These are phyloP conservation scores for Saturnia pavonia DNA, from an alignment of 2,888 invertebrate genomes.

Conservation along the genomic window DNA sequence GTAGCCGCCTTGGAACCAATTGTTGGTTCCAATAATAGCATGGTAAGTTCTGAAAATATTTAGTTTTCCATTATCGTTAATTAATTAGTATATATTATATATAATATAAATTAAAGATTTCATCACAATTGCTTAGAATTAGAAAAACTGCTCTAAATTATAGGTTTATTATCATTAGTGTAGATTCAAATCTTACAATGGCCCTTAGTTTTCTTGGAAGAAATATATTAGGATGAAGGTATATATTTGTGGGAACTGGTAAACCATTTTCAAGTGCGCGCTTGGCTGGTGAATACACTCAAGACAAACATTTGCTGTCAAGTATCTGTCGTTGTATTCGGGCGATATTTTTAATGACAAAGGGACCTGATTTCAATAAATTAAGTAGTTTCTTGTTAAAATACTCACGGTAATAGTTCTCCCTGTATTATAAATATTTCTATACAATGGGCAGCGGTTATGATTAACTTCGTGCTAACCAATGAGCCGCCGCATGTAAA, in stretches of 20 bases:
- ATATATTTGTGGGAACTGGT: too few relatives aligned
- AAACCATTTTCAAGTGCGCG: too few relatives aligned
- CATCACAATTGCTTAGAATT: too few relatives aligned
- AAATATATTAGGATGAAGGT: background rate
- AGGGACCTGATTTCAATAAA: background rate
- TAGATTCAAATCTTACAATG: background rate
- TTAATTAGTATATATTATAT: too few relatives aligned
- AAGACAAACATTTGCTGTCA: background rate
- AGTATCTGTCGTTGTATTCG: background rate
- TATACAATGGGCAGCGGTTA: slow-evolving; percentile 17
- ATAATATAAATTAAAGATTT: background rate
- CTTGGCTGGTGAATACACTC: too few relatives aligned
- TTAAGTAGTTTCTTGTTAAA: background rate
- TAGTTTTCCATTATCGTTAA: too few relatives aligned
- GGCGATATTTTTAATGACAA: background rate
- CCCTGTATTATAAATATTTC: background rate
- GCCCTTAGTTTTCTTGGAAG: background rate
- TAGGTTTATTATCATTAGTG: background rate
- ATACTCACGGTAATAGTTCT: background rate
- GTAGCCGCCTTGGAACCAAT: slow-evolving; percentile 3
- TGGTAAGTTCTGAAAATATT: slow-evolving; percentile 4
- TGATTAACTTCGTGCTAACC: slow-evolving; percentile 10
- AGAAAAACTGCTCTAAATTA: background rate
- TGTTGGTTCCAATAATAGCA: slow-evolving; percentile 10
- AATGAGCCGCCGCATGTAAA: slow-evolving; percentile 35